Conservation (phyloP, 2,797 vertebrate species). For the Leontocebus nigricollis region DNA sequence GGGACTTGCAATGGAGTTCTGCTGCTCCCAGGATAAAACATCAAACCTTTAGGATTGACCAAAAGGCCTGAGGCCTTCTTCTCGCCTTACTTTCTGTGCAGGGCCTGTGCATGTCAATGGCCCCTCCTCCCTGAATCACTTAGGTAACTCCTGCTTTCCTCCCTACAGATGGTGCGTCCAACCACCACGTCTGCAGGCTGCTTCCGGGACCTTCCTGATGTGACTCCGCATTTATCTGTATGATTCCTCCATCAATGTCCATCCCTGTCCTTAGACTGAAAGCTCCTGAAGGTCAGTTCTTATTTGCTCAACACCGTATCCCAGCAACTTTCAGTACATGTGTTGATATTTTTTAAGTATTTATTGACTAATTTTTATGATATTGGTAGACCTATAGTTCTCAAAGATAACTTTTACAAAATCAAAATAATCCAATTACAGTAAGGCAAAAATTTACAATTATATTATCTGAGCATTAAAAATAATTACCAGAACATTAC, state of each 20-base stretch:
- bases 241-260: fast-evolving
- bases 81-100: fast-evolving
- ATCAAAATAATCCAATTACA: not conserved
- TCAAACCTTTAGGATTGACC: too few relatives aligned
- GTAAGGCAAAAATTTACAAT: not conserved
- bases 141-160: not conserved
- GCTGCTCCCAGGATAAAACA: not conserved
- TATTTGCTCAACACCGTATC: not conserved
- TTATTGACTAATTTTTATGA: not conserved
- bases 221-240: fast-evolving
- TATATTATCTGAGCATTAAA: not conserved
- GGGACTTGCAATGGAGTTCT: not conserved
- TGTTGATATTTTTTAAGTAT: not conserved
- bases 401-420: not conserved
- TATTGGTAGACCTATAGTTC: not conserved
- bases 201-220: not conserved
- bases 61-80: not conserved
- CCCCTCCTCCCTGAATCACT: not conserved
- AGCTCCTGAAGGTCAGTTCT: not conserved
- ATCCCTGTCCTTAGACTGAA: not conserved
- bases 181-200: not conserved
- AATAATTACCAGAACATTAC: not conserved
- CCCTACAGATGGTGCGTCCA: not conserved
- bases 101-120: not conserved
- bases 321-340: not conserved